Evolutionary conservation across 2,113 vertebrate genomes (phyloP).

Genomic region (Grammomys dolichurus): DNA sequence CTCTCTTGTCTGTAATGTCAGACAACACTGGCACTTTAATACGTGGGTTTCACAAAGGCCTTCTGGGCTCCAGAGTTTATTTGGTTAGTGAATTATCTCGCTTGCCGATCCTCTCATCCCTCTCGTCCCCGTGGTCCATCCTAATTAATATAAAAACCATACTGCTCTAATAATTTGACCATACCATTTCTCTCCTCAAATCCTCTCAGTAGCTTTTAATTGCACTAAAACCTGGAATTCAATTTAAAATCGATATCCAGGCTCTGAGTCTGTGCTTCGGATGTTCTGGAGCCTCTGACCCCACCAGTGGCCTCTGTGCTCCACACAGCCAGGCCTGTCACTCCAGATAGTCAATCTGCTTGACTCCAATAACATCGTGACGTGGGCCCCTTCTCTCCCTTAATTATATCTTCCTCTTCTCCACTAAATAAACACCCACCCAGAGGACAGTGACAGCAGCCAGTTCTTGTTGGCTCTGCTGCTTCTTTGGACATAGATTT

Average conservation of each 20-base stretch:
- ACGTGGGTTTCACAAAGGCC: slow-evolving; percentile 31
- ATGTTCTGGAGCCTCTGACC: not conserved
- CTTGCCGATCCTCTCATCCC: not conserved
- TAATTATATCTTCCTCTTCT: slow-evolving; percentile 48
- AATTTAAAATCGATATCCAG: slow-evolving; percentile 29
- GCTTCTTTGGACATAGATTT: not conserved
- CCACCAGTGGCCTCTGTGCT: not conserved
- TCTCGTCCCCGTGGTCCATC: slow-evolving; percentile 2
- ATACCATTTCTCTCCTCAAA: slow-evolving; percentile 58
- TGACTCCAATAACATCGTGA: slow-evolving; percentile 60
- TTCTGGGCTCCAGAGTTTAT: slow-evolving; percentile 6
- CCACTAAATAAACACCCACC: slow-evolving; percentile 45
- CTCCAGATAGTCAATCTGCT: slow-evolving; percentile 27
- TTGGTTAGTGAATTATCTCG: slow-evolving; percentile 50
- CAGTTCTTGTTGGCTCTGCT: not conserved
- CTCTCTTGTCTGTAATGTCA: slow-evolving; percentile 9
- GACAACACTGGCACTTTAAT: slow-evolving; percentile 49
- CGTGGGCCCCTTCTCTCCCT: not conserved
- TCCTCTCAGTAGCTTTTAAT: slow-evolving; percentile 67
- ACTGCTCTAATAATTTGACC: slow-evolving; percentile 64
- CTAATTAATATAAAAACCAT: slow-evolving; percentile 72
- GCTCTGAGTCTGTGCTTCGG: not conserved
- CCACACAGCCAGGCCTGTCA: not conserved
- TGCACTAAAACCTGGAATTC: slow-evolving; percentile 60
- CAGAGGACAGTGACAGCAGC: not conserved